A percentile compares a stretch with the other conserved stretches of the same genome.
phyloP scores from a whole-genome alignment of 2,888 invertebrate species.

The Trichogramma evanescens region DNA sequence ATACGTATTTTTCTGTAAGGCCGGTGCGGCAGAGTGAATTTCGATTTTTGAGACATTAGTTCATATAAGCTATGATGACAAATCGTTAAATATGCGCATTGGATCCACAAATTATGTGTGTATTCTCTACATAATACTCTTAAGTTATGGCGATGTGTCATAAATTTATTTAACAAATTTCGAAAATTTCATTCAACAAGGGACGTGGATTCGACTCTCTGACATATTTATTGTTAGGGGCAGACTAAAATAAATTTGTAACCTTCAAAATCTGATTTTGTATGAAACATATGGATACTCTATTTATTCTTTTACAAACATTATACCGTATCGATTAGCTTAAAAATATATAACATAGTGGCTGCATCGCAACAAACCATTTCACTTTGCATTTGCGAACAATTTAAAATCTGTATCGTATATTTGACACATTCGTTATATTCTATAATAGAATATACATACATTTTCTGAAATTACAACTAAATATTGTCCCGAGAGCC shows the following conservation, averaged over 20 bases:
- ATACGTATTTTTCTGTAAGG: slow-evolving; percentile 9
- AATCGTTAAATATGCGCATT: not conserved
- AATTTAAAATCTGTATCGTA: too few species aligned
- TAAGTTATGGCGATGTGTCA: not conserved
- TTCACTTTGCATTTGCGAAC: too few species aligned
- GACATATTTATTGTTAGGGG: not conserved
- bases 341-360: too few species aligned
- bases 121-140: not conserved
- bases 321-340: too few species aligned
- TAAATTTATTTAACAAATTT: not conserved
- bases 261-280: not conserved
- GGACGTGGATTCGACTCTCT: not conserved
- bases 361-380: too few species aligned
- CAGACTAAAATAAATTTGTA: not conserved
- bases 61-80: not conserved
- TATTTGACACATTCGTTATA: too few species aligned
- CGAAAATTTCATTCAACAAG: not conserved
- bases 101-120: not conserved
- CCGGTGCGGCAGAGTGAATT: too few species aligned
- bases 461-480: too few species aligned
- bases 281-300: too few species aligned
- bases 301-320: too few species aligned
- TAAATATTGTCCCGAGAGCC: too few species aligned
- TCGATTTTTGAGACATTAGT: slow-evolving; percentile 4
- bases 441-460: too few species aligned